Percentiles rank a stretch among this genome's conserved stretches.
phyloP scores from a whole-genome alignment of 2,797 vertebrate genomes.

The Poecilia velifera region DNA sequence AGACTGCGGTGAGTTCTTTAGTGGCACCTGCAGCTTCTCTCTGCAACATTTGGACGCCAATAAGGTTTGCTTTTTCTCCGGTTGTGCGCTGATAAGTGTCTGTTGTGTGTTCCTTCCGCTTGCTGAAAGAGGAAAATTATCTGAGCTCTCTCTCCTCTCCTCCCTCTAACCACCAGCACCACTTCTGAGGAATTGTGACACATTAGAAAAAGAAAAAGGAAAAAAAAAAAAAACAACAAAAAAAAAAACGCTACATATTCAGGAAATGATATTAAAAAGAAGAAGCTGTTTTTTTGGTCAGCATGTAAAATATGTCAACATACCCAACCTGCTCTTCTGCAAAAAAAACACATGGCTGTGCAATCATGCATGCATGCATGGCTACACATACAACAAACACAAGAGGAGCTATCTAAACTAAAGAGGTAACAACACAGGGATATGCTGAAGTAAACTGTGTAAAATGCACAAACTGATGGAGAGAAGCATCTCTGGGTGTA shows the following conservation, averaged over 20 bases:
- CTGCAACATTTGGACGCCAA: slow-evolving; percentile 9
- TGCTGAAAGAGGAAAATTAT: neutral
- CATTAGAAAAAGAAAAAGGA: neutral
- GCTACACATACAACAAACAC: slow-evolving; percentile 40
- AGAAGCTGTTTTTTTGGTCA: slow-evolving; percentile 17
- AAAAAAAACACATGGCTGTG: slow-evolving; percentile 42
- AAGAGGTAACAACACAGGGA: neutral
- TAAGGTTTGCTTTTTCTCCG: too few species aligned
- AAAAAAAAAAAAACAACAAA: neutral
- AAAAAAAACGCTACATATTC: neutral
- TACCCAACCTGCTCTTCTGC: slow-evolving; percentile 55
- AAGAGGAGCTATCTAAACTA: neutral
- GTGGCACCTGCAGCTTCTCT: slow-evolving; percentile 31
- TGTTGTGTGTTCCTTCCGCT: neutral
- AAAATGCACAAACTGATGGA: neutral
- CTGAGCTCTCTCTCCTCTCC: neutral
- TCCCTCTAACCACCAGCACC: neutral
- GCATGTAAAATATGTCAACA: slow-evolving; percentile 30
- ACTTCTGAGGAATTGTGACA: neutral
- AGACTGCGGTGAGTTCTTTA: slow-evolving; percentile 37
- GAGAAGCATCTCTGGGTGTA: neutral
- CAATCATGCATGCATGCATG: slow-evolving; percentile 7
- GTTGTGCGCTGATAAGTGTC: too few species aligned
- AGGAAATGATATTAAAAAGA: slow-evolving; percentile 1
- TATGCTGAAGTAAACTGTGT: neutral